Conservation (phyloP, 2,797 vertebrate genomes). For the Melanitta fusca region DNA sequence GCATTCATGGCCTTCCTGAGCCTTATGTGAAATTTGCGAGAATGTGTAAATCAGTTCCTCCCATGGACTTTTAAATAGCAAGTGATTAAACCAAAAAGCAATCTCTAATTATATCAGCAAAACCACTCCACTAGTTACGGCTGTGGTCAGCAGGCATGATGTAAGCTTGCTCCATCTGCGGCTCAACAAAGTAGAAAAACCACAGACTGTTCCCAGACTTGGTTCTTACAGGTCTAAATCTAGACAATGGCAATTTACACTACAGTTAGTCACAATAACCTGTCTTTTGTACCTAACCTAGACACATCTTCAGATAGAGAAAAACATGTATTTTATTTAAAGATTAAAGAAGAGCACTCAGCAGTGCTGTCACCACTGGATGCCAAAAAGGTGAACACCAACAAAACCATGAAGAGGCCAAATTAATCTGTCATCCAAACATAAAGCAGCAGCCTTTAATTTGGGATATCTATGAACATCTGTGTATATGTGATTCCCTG, state of each 20-base stretch:
- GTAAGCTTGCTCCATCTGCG: not conserved
- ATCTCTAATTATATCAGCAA: constrained; percentile 35
- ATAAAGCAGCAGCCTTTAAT: not conserved
- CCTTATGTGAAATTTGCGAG: not conserved
- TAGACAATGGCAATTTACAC: not conserved
- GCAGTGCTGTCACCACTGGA: not conserved
- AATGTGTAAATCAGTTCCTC: constrained; percentile 40
- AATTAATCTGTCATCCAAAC: not conserved
- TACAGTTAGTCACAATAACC: not conserved
- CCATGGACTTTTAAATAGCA: constrained; percentile 10
- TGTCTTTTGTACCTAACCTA: not conserved
- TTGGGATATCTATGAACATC: not conserved
- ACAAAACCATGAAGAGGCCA: not conserved
- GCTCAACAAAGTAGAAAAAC: not conserved
- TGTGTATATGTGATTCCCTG: not conserved
- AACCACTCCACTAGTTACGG: constrained; percentile 7
- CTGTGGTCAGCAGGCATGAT: not conserved
- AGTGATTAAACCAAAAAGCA: constrained; percentile 33
- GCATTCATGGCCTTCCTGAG: not conserved
- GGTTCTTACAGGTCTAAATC: not conserved
- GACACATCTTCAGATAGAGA: not conserved
- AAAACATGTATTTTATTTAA: not conserved
- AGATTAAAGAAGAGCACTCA: not conserved
- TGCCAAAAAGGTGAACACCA: not conserved
- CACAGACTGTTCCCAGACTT: not conserved